Evolutionary conservation across 23 tunicate species (phyloP).

Genomic region (Styela plicata): DNA sequence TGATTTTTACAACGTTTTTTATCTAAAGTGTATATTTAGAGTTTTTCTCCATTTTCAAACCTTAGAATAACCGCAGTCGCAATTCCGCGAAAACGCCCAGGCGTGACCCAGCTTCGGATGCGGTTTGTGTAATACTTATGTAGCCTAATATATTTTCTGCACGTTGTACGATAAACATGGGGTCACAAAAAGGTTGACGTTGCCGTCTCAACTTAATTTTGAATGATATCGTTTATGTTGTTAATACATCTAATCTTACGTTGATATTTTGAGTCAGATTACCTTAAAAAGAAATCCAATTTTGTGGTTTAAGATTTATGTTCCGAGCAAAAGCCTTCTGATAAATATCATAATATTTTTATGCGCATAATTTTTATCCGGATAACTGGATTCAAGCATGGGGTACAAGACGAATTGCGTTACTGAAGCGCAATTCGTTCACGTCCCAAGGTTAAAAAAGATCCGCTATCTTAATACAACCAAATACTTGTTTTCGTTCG

Average conservation of each 20-base stretch:
- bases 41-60: not conserved
- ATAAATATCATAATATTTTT: not conserved
- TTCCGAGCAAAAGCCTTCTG: not conserved
- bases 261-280: not conserved
- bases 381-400: too few species aligned
- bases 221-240: not conserved
- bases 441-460: too few species aligned
- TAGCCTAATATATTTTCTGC: not conserved
- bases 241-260: not conserved
- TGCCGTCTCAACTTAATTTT: not conserved
- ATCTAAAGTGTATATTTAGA: too few species aligned
- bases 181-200: not conserved
- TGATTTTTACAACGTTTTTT: too few species aligned
- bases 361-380: too few species aligned
- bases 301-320: not conserved
- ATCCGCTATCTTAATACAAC: too few species aligned
- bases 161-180: not conserved
- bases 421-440: too few species aligned
- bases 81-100: not conserved
- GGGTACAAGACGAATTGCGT: too few species aligned
- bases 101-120: not conserved
- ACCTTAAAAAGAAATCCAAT: not conserved
- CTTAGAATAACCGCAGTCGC: not conserved
- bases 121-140: not conserved
- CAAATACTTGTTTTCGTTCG: too few species aligned